phyloP scores from a whole-genome alignment of 2,113 vertebrate genomes.

The Loxodonta africana region DNA sequence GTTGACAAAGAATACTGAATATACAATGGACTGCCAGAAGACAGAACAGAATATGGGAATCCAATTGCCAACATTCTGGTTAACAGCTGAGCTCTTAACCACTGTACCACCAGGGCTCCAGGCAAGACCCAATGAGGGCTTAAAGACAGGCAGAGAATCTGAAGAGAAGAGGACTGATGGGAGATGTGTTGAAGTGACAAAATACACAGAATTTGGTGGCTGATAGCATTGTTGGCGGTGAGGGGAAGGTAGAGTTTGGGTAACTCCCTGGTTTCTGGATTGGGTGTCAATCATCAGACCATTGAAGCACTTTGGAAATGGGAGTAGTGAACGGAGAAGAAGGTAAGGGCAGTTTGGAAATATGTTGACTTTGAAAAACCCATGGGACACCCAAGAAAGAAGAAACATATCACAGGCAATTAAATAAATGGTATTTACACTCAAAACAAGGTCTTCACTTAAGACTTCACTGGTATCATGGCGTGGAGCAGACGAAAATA shows the following conservation, averaged over 20 bases:
- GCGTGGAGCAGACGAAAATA: not conserved
- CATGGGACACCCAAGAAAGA: not conserved
- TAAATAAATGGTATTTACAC: not conserved
- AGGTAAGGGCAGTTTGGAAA: no score
- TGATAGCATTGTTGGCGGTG: fast-evolving
- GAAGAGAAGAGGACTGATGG: not conserved
- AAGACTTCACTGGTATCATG: not conserved
- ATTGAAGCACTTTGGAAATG: not conserved
- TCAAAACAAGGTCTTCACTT: not conserved
- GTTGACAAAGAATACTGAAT: no score
- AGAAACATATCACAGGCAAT: not conserved
- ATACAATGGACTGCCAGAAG: no score
- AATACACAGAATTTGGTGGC: not conserved
- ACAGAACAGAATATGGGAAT: no score
- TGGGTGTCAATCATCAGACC: not conserved
- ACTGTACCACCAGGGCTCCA: not conserved
- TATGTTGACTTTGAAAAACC: not conserved
- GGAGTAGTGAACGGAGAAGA: not conserved
- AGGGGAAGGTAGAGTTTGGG: not conserved
- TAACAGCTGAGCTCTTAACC: no score
- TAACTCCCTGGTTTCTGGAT: not conserved
- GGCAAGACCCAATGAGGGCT: not conserved
- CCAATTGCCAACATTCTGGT: no score
- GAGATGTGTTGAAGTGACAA: not conserved
- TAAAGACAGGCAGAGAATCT: not conserved